phyloP scores from a whole-genome alignment of 2,113 vertebrate genomes.

The Podarcis cretensis region DNA sequence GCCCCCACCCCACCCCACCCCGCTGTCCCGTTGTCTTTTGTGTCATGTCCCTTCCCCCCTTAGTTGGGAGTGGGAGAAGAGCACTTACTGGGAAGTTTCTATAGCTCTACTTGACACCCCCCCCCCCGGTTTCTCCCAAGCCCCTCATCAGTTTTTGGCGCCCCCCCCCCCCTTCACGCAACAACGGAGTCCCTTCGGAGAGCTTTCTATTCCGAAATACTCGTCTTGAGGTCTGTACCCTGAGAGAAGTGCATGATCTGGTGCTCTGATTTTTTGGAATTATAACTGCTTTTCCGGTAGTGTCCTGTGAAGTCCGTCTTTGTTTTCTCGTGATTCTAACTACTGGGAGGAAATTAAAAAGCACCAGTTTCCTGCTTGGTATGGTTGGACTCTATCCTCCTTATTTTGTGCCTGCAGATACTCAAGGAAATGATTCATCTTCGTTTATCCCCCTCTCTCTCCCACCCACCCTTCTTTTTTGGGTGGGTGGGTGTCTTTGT shows the following conservation, averaged over 20 bases:
- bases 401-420: not conserved
- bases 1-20: not conserved
- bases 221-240: not conserved
- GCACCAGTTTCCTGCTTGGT: not conserved
- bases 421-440: not conserved
- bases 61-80: not conserved
- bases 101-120: no score
- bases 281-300: not conserved
- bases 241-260: not conserved
- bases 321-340: not conserved
- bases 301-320: not conserved
- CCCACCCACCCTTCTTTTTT: not conserved
- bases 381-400: not conserved
- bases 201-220: not conserved
- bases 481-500: not conserved
- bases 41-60: not conserved
- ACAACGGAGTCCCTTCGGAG: not conserved
- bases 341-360: not conserved
- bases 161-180: not conserved
- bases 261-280: not conserved
- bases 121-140: not conserved
- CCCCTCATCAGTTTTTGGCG: not conserved
- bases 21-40: not conserved
- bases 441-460: not conserved
- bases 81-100: not conserved